These are phyloP conservation scores for Chlorospingus semifuscus DNA, from an alignment of 2,797 vertebrate genomes.

Conservation along the genomic window DNA sequence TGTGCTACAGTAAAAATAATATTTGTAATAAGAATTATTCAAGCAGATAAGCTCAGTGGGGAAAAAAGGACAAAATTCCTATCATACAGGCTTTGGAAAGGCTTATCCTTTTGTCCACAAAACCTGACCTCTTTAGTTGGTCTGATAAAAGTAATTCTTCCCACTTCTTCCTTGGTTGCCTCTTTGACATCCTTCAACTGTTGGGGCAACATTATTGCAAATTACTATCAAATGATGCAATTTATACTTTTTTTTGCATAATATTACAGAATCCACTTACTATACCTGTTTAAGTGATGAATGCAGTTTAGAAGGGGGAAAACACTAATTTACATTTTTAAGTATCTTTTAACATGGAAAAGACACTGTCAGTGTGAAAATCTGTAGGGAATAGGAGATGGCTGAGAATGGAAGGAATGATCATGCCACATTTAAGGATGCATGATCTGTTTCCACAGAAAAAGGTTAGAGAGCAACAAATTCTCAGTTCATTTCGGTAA, in stretches of 20 bases:
- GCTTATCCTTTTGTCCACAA: background rate
- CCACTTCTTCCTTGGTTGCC: background rate
- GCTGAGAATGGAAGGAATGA: background rate
- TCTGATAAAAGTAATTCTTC: background rate
- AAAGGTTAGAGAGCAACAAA: constrained; percentile 31
- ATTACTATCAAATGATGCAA: background rate
- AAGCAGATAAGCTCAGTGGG: background rate
- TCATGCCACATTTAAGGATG: background rate
- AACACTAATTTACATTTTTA: constrained; percentile 40
- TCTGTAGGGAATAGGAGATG: background rate
- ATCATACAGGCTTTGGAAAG: background rate
- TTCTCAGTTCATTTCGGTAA: background rate
- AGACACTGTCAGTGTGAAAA: background rate
- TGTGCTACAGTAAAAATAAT: background rate
- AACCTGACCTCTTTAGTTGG: background rate
- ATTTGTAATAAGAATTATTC: background rate
- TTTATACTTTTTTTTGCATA: constrained; percentile 9
- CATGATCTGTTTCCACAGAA: background rate
- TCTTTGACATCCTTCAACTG: background rate
- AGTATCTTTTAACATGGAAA: background rate
- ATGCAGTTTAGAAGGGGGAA: background rate
- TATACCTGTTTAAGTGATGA: background rate
- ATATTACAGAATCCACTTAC: background rate
- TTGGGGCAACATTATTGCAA: background rate
- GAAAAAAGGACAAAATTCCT: background rate